phyloP scores from a whole-genome alignment of 2,888 invertebrate species.

The Diadegma fenestrale region DNA sequence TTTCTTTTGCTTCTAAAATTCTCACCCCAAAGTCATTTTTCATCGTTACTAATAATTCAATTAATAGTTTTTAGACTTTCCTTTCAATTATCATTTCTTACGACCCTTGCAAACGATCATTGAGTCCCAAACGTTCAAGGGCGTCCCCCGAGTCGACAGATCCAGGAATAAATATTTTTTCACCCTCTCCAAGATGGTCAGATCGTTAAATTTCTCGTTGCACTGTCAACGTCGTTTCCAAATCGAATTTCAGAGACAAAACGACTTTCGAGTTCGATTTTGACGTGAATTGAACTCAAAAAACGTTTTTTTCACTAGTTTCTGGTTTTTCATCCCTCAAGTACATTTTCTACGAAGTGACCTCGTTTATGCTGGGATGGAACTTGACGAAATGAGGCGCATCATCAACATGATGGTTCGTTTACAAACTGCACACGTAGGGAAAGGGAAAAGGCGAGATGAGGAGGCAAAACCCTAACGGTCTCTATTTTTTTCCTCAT shows the following conservation, averaged over 20 bases:
- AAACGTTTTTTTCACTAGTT: not conserved
- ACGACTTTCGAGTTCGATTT: no score
- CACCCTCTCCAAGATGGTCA: no score
- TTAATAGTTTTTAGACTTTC: not conserved
- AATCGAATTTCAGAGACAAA: no score
- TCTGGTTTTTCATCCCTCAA: not conserved
- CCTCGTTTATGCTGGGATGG: constrained; percentile 32
- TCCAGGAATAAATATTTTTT: no score
- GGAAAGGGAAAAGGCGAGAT: not conserved
- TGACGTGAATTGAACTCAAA: no score
- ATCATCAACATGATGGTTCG: constrained; percentile 6
- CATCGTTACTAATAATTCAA: not conserved
- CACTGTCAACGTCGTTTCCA: no score
- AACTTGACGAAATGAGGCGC: constrained; percentile 31
- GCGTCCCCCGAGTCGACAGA: no score
- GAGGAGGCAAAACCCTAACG: not conserved
- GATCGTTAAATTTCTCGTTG: no score
- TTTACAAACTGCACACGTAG: not conserved
- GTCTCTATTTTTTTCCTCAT: constrained; percentile 59
- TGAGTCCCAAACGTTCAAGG: not conserved
- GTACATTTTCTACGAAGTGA: not conserved
- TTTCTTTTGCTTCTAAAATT: not conserved
- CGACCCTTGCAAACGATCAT: not conserved
- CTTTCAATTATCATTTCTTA: not conserved
- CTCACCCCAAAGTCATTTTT: not conserved